Evolutionary conservation across 64 coral and sea anemone species (phyloP), one percentile per base, ranked within the genome.

Genomic region (Dendrophyllia cribrosa): DNA sequence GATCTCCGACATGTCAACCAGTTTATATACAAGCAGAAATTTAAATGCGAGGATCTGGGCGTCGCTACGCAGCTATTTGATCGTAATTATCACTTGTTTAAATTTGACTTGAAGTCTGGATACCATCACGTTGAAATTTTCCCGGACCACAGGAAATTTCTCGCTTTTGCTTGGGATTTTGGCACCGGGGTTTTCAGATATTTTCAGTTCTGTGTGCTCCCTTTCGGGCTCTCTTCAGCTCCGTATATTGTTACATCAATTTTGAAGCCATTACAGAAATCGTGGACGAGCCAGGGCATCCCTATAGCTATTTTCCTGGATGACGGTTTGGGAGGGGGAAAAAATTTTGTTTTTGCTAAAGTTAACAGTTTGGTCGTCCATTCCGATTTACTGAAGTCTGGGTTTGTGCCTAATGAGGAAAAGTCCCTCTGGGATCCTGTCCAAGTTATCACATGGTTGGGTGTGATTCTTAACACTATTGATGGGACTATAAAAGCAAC

Each of bases 111-210:
- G 16, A 83, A 48, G 78, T 79, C 69, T 17, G 70, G 51, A 34
- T 76, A 79, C 50, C 77, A 79, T 47, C 87, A 76, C 15, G 19
- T 74, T 20, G 85, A 71, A 72, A 60, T 60, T 60, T 60, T 60
- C 3, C 58, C 1, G 58, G 34, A 34, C 34, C 34, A 60, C 58
- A 13, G 88, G 61, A 58, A 90, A 66, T 90, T 49, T 79, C 34
- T 89, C 20, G 26, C 74, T 3, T 90, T 90, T 69, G 88, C 75
- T 8, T 90, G 75, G 74, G 75, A 80, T 45, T 89, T 89, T 89
- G 73, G 87, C 14, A 49, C 63, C 19, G 15, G 16, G 20, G 58
- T 50, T 9, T 50, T 66, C 17, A 80, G 45, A 80, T 34, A 34
- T 34, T 34, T 34, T 34, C 34, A 34, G 34, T 34, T 34, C 34